Evolutionary conservation across 1,140 invertebrate genomes (phyloP).

Genomic region (Gonioctena quinquepunctata): DNA sequence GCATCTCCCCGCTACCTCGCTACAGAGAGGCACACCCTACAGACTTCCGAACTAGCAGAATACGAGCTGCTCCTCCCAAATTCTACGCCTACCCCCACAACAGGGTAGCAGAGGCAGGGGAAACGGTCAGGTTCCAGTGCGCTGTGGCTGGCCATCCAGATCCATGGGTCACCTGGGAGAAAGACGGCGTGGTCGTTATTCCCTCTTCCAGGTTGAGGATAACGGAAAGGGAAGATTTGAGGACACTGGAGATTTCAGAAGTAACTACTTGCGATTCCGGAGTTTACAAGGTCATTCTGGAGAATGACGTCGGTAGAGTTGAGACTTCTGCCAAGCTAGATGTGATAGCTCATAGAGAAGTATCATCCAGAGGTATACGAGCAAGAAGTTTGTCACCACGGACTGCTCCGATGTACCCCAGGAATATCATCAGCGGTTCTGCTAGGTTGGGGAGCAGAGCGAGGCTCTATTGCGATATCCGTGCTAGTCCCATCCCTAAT

Average conservation of each 20-base stretch:
- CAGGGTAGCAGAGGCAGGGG: constrained; percentile 79
- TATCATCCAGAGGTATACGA: constrained; percentile 52
- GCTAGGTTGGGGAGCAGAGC: constrained; percentile 61
- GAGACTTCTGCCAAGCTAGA: constrained; percentile 80
- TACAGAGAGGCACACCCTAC: constrained; percentile 4
- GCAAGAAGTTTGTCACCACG: constrained; percentile 56
- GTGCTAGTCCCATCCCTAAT: constrained; percentile 62
- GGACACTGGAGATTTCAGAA: constrained; percentile 77
- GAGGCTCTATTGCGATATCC: constrained; percentile 61
- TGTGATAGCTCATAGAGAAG: constrained; percentile 67
- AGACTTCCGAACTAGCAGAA: constrained; percentile 17
- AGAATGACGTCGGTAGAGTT: constrained; percentile 80
- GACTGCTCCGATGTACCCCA: constrained; percentile 46
- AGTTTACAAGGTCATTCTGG: constrained; percentile 76
- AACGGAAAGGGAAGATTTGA: constrained; percentile 74
- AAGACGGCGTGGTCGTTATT: constrained; percentile 69
- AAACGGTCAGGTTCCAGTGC: constrained; percentile 79
- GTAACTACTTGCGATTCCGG: constrained; percentile 79
- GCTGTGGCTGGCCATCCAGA: constrained; percentile 75
- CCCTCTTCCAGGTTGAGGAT: constrained; percentile 69
- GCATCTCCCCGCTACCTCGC: constrained; percentile 62
- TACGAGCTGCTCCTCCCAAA: constrained; percentile 65
- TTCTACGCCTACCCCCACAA: constrained; percentile 89
- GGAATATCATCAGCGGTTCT: constrained; percentile 54
- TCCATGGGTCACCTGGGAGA: constrained; percentile 81